phyloP scores from a whole-genome alignment of 2,797 vertebrate genomes.

The Clarias platycephalus region DNA sequence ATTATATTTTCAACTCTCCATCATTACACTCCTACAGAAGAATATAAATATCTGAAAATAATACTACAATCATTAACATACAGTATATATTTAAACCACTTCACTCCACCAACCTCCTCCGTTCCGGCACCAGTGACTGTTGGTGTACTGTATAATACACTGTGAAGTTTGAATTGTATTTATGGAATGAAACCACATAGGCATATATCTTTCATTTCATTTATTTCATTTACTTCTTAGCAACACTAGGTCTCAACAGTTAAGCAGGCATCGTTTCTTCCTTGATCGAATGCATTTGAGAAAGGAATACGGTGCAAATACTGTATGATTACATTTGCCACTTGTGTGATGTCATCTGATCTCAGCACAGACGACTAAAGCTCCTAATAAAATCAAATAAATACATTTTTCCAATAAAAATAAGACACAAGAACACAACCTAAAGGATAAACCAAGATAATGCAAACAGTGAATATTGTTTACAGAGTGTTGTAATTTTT shows the following conservation, averaged over 20 bases:
- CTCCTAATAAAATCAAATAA: neutral
- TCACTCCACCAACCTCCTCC: neutral
- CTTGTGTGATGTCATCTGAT: neutral
- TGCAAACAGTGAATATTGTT: constrained; percentile 7
- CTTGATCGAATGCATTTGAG: neutral
- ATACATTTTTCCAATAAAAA: neutral
- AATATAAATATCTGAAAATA: neutral
- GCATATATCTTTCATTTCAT: neutral
- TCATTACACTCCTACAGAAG: neutral
- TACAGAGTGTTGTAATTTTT: neutral
- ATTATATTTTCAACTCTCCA: neutral
- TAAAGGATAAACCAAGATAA: neutral
- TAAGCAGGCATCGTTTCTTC: neutral
- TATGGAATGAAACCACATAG: too few species aligned
- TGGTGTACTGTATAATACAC: neutral
- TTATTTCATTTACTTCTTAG: neutral
- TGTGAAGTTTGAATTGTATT: too few species aligned
- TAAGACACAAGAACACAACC: neutral
- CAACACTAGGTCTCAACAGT: neutral
- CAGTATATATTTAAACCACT: neutral
- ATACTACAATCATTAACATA: neutral
- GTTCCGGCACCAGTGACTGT: neutral
- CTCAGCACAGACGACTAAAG: too few species aligned
- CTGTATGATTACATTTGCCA: neutral
- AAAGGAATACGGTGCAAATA: neutral